Base-by-base conservation (phyloP, 1,140 invertebrate genomes). In the Halesus radiatus region DNA sequence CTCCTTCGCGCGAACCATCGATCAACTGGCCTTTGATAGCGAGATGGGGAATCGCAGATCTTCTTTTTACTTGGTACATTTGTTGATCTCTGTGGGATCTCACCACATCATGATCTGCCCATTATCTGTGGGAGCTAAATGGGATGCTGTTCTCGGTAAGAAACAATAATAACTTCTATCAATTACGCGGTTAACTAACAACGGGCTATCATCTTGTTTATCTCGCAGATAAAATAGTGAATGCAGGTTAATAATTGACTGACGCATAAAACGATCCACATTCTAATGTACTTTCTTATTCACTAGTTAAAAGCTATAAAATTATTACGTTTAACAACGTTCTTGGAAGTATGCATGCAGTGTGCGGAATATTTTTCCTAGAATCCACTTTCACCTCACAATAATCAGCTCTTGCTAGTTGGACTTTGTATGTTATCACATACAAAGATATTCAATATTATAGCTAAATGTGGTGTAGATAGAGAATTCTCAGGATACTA, bases 131-230 rank as follows among this genome's bases (percentile, higher is more conserved):
- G 50, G 53, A 74, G 70, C 52, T 32, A 50, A 70, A 70, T 70
- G 70, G 53, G 70, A 74, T 26, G 70, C 70, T 54, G 50, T 74
- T 54, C 50, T 37, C 53, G 29, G 70, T 74, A 74, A n/a, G 23
- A 37, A 29, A 56, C 70, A 74, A 74, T 74, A 56, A 74, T 10
- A 23, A 56, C 70, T 74, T 74, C 70, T 74, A 74, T 74, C 53
- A 53, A 74, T 74, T 74, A 70, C 29, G 66, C 22, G 66, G 66
- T 70, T 70, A 70, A 70, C 66, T 50, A 70, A 70, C 66, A 37
- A 70, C 66, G 66, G 66, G 66, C 66, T 70, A 70, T 70, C 66
- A 18, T 22, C n/a, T 50, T 50, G 60, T n/a, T 66, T 66, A 66
- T 26, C 60, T 64, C 22, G 18, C 5, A 58, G 54, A 18, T 18